These are phyloP conservation scores for Cladorhizidae sp. DNA, from an alignment of 37 sponge, comb jelly and placozoan species.

Conservation along the genomic window DNA sequence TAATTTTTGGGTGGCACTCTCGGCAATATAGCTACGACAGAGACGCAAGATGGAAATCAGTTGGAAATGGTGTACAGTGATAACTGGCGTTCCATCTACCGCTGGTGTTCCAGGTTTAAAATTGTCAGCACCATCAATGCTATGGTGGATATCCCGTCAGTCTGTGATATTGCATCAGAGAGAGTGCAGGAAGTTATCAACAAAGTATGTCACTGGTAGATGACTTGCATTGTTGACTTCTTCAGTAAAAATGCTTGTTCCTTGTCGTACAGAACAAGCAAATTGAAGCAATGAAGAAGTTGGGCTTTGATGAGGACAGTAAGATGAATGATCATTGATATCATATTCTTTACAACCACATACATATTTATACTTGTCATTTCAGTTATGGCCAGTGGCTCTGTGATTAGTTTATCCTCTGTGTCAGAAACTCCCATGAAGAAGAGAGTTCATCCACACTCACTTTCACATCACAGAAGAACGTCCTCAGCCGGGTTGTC, in stretches of 20 bases:
- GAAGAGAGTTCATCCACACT: neutral
- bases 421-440: neutral
- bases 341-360: no score
- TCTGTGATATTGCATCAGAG: neutral
- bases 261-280: constrained; percentile 47
- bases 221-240: neutral
- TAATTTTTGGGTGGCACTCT: neutral
- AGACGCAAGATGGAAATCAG: neutral
- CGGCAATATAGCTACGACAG: neutral
- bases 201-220: neutral
- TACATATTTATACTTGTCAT: no score
- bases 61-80: constrained; percentile 54
- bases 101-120: constrained; percentile 79
- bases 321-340: neutral
- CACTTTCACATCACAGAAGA: neutral
- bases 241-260: neutral
- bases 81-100: constrained; percentile 59
- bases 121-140: constrained; percentile 69
- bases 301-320: constrained; percentile 20
- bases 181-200: constrained; percentile 31
- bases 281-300: constrained; percentile 24
- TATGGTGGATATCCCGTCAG: constrained; percentile 1
- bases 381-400: no score
- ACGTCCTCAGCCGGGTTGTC: constrained; percentile 29
- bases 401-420: neutral